phyloP scores from a whole-genome alignment of 2,113 vertebrate genomes.

The Patagioenas fasciata region DNA sequence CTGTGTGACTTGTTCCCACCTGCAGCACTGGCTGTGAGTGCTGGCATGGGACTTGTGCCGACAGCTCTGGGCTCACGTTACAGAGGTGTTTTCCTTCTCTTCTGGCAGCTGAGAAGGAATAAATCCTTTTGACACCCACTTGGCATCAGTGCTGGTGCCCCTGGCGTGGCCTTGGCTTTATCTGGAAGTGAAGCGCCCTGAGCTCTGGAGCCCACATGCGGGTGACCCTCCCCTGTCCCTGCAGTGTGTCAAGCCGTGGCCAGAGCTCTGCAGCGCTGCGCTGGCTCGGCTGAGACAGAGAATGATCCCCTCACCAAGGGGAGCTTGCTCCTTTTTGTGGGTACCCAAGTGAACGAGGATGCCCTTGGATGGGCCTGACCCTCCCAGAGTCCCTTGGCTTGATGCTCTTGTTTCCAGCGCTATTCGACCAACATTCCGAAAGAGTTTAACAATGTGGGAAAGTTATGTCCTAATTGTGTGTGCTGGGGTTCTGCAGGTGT shows the following conservation, averaged over 20 bases:
- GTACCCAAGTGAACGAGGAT: accelerated
- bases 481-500: background rate
- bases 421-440: background rate
- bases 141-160: background rate
- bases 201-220: background rate
- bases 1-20: background rate
- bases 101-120: background rate
- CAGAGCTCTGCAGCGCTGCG: background rate
- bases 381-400: background rate
- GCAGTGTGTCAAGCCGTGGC: accelerated
- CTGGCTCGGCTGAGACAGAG: no score
- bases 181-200: background rate
- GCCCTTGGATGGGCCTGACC: background rate
- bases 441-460: background rate
- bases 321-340: background rate
- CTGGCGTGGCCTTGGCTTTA: background rate
- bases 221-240: background rate
- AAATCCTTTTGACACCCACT: background rate
- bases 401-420: background rate
- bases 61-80: background rate
- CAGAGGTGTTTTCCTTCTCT: background rate
- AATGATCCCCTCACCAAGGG: no score
- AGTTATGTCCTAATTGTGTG: background rate
- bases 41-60: background rate
- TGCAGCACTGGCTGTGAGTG: accelerated